Base-by-base conservation (phyloP, 2,888 invertebrate genomes). In the Oithona nana region DNA sequence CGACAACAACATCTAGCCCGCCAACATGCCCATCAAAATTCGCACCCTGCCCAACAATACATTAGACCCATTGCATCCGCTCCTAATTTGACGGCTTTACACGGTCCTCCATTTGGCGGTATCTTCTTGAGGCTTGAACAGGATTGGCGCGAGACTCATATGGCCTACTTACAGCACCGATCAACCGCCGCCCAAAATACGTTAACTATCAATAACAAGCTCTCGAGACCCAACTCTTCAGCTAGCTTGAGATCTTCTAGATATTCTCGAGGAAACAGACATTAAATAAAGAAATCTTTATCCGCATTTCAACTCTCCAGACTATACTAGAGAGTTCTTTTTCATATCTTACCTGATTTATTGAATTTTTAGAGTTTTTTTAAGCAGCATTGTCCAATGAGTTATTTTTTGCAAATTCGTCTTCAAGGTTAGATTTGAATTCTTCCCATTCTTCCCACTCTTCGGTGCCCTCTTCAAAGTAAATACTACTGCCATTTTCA, bases 71-170 rank as follows among this genome's bases (percentile, higher is more conserved):
- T 39, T 6, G 39, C 39, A 6, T 39, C 39, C 8, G 39, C 39
- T 39, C 39, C 39, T 16, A 39, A 39, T 16, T 16, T 39, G 8
- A 39, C 39, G 6, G 39, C 39, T 16, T 39, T 6, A 6, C 39
- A 11, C 39, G 39, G 39, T 6, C 39, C 16, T 48, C 49, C 20
- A 16, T 55, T 51, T 24, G 86, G 86, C 63, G 87, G 87, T n/a
- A 78, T 81, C 31, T 87, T 84, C 73, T 78, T 82, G 1, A 79
- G 80, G 58, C 73, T 87, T 66, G 87, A 87, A 71, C 78, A 81
- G 6, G 86, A 86, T 69, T 86, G 86, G 83, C 80, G 81, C 66
- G 86, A 86, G 63, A 50, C 60, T 1, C 60, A 60, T 28, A 49
- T 60, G 60, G 60, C 60, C 6, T 60, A 60, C 20, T 28, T 60